Conservation (phyloP, 2,797 vertebrate genomes). For the Gouania willdenowi region DNA sequence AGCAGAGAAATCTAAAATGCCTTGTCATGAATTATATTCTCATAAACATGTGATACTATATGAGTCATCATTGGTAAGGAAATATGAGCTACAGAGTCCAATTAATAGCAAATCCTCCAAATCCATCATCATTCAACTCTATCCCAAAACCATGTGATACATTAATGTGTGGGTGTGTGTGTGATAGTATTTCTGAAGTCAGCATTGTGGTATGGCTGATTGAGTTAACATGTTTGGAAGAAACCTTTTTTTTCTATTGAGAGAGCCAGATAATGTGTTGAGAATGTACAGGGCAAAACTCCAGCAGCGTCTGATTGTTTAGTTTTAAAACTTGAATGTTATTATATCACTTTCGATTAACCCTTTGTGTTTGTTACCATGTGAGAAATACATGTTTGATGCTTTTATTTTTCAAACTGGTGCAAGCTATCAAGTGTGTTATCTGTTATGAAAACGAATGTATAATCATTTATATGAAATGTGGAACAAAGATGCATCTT, state of each 20-base stretch:
- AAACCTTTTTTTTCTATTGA: constrained; percentile 30
- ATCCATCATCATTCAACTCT: constrained; percentile 39
- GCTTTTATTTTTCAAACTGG: too few species aligned
- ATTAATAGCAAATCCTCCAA: constrained; percentile 42
- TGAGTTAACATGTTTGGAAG: constrained; percentile 52
- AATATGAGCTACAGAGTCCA: constrained; percentile 28
- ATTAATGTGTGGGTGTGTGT: constrained; percentile 37
- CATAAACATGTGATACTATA: constrained; percentile 39
- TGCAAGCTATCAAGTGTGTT: too few species aligned
- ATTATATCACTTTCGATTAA: too few species aligned
- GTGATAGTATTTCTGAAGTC: constrained; percentile 56
- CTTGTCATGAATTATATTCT: constrained; percentile 45
- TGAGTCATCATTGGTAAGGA: constrained; percentile 37
- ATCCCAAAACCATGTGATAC: constrained; percentile 31
- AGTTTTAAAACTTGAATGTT: too few species aligned
- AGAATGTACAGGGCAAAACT: constrained; percentile 54
- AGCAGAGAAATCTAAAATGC: constrained; percentile 33
- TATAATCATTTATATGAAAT: too few species aligned
- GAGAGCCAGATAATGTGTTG: constrained; percentile 47
- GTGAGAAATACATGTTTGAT: too few species aligned
- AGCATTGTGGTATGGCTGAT: constrained; percentile 46
- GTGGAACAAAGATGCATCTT: too few species aligned
- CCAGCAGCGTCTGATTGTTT: constrained; percentile 20
- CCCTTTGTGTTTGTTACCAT: too few species aligned
- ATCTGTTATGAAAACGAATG: too few species aligned